Conservation (phyloP, 2,888 invertebrate genomes). For the Spisula subtruncata region DNA sequence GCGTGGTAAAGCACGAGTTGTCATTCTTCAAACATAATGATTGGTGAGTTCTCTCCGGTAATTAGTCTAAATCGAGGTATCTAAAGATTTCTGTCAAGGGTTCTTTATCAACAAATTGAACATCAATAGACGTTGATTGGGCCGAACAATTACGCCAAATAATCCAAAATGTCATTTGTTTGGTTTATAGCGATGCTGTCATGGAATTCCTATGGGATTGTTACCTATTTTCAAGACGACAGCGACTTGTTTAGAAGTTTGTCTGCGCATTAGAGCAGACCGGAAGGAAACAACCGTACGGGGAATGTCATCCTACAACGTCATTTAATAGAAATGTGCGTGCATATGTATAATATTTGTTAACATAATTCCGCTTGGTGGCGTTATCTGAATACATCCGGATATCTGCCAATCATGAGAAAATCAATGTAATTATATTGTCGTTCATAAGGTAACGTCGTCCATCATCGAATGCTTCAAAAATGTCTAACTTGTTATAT, state of each 20-base stretch:
- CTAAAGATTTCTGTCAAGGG: constrained; percentile 39
- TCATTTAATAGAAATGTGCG: constrained; percentile 14
- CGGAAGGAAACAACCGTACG: constrained; percentile 49
- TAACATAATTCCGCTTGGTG: neutral
- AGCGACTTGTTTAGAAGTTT: constrained; percentile 36
- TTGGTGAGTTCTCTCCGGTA: constrained; percentile 47
- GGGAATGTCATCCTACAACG: constrained; percentile 18
- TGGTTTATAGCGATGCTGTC: constrained; percentile 57
- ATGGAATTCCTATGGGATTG: constrained; percentile 49
- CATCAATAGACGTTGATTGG: constrained; percentile 62
- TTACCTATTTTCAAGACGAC: constrained; percentile 40
- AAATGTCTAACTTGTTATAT: neutral
- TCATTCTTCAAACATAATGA: constrained; percentile 48
- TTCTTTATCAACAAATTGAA: constrained; percentile 38
- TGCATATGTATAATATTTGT: constrained; percentile 15
- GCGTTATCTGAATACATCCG: constrained; percentile 9
- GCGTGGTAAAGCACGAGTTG: constrained; percentile 43
- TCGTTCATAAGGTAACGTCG: constrained; percentile 7
- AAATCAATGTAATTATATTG: constrained; percentile 27
- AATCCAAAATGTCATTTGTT: constrained; percentile 55
- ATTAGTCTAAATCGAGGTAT: constrained; percentile 52
- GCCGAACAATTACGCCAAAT: constrained; percentile 40
- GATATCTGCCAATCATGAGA: constrained; percentile 16
- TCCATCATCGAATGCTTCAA: constrained; percentile 18
- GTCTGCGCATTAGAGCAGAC: constrained; percentile 39